phyloP scores from a whole-genome alignment of 2,113 vertebrate species.

The Muntiacus muntjak region DNA sequence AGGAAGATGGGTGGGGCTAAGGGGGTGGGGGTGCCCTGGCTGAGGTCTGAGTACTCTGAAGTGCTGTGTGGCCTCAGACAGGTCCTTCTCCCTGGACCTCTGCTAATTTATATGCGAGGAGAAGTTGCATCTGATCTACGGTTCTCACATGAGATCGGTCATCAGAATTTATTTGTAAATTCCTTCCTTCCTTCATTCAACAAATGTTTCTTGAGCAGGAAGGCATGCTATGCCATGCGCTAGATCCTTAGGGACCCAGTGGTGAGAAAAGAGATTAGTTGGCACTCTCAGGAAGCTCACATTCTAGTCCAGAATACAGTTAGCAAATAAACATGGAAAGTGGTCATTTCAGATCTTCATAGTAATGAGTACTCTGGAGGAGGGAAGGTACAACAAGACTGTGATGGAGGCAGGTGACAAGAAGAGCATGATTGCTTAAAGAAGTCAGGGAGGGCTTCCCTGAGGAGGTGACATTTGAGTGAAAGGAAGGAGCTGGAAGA shows the following conservation, averaged over 20 bases:
- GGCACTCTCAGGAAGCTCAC: neutral
- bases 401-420: neutral
- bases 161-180: neutral
- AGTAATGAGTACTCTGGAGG: neutral
- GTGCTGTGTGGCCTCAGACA: neutral
- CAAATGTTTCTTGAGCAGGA: neutral
- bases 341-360: neutral
- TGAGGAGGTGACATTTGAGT: neutral
- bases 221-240: neutral
- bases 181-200: neutral
- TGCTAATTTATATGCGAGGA: neutral
- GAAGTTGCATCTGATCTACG: neutral
- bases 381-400: neutral
- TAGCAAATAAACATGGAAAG: neutral
- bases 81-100: neutral
- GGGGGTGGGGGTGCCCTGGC: rapidly evolving
- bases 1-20: neutral
- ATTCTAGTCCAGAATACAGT: neutral
- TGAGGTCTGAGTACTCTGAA: neutral
- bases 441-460: neutral
- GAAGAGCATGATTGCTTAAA: neutral
- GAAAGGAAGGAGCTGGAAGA: neutral
- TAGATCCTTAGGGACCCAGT: neutral
- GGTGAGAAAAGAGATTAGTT: neutral
- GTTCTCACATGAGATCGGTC: neutral